Percentiles rank a stretch among this genome's conserved stretches.
phyloP scores from a whole-genome alignment of 2,113 vertebrate genomes.

The Galeopterus variegatus region DNA sequence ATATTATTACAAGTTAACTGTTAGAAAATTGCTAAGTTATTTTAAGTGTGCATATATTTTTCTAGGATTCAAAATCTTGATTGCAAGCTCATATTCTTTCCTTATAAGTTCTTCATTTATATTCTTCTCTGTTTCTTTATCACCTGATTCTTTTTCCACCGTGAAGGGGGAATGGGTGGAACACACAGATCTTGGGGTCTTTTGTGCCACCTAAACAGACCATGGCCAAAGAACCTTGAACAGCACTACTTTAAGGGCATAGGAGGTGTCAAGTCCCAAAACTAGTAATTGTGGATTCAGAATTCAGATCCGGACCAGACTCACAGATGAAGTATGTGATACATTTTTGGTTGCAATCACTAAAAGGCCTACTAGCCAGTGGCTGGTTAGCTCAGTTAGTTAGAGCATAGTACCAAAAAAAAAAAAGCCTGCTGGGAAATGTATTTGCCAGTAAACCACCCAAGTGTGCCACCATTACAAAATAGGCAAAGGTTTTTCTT shows the following conservation, averaged over 20 bases:
- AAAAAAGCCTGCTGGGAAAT: too few relatives aligned
- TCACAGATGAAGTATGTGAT: not conserved
- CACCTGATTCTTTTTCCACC: not conserved
- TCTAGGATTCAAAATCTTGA: constrained; percentile 11
- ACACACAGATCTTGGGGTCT: not conserved
- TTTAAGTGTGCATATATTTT: constrained; percentile 27
- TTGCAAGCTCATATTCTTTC: not conserved
- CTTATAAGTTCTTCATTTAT: not conserved
- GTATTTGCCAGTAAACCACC: too few relatives aligned
- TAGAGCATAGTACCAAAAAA: too few relatives aligned
- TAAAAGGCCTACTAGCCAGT: too few relatives aligned
- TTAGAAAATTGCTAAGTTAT: constrained; percentile 62
- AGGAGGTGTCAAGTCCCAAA: not conserved
- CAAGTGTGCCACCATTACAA: too few relatives aligned
- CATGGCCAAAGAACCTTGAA: not conserved
- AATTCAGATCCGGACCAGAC: not conserved
- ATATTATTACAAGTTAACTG: constrained; percentile 14
- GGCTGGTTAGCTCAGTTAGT: too few relatives aligned
- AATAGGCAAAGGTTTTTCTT: too few relatives aligned
- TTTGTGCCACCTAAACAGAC: not conserved
- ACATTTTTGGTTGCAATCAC: not conserved
- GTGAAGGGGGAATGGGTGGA: not conserved
- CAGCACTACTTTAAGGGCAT: not conserved
- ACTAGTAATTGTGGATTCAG: not conserved
- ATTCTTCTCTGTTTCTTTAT: not conserved